Conservation (phyloP, 1,140 invertebrate species). For the Nasonia longicornis region DNA sequence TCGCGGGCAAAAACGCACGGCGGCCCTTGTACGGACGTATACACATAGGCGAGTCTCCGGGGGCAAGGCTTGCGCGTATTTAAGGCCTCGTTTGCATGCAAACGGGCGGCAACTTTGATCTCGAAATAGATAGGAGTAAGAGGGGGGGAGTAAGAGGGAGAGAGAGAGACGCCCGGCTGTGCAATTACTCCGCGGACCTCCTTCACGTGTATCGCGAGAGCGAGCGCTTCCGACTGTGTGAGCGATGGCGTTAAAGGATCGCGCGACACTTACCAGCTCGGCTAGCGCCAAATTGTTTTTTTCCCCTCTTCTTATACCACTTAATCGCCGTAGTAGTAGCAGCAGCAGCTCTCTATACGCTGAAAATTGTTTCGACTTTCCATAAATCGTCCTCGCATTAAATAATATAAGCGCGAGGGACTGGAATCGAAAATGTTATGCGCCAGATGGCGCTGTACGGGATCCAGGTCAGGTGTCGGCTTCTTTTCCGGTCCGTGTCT, state of each 20-base stretch:
- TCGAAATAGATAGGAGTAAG: conserved; percentile 18
- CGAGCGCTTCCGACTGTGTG: conserved; percentile 10
- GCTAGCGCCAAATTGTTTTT: background rate
- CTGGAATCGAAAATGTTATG: too few species aligned
- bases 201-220: background rate
- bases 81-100: conserved; percentile 30
- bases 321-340: too few species aligned
- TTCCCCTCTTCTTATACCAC: background rate
- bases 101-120: conserved; percentile 29
- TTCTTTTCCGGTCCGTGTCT: background rate
- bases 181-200: conserved; percentile 23
- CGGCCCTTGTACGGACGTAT: too few species aligned
- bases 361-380: too few species aligned
- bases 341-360: too few species aligned
- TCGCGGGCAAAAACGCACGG: background rate
- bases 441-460: too few species aligned
- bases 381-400: too few species aligned
- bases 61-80: conserved; percentile 6
- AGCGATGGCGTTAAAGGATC: conserved; percentile 24
- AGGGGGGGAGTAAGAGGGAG: background rate
- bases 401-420: too few species aligned
- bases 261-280: conserved; percentile 1
- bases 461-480: conserved; percentile 6
- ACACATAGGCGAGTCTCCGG: background rate
- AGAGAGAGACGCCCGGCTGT: background rate